phyloP scores from a whole-genome alignment of 2,888 invertebrate genomes.

The Idaea dimidiata region DNA sequence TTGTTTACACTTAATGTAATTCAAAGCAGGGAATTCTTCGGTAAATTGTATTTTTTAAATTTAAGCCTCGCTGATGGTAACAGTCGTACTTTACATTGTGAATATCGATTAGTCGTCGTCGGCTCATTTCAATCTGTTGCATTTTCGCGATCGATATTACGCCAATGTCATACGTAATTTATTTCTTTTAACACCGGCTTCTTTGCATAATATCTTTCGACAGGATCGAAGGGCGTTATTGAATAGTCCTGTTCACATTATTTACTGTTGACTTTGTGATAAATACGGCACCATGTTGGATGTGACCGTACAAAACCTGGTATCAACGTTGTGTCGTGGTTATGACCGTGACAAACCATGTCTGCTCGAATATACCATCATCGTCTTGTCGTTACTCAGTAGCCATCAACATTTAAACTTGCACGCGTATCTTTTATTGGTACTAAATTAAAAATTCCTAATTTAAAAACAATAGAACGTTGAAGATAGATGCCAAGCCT shows the following conservation, averaged over 20 bases:
- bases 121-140: slow-evolving; percentile 59
- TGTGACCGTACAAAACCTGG: slow-evolving; percentile 22
- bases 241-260: not conserved
- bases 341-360: slow-evolving; percentile 31
- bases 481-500: not conserved
- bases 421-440: slow-evolving; percentile 11
- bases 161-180: slow-evolving; percentile 64
- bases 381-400: slow-evolving; percentile 10
- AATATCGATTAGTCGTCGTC: slow-evolving; percentile 58
- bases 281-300: slow-evolving; percentile 11
- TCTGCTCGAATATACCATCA: slow-evolving; percentile 21
- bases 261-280: not conserved
- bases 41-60: slow-evolving; percentile 78
- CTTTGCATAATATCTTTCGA: slow-evolving; percentile 27
- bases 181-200: slow-evolving; percentile 42
- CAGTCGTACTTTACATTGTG: slow-evolving; percentile 55
- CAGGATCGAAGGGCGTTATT: slow-evolving; percentile 14
- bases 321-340: slow-evolving; percentile 26
- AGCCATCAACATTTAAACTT: slow-evolving; percentile 9
- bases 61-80: slow-evolving; percentile 52
- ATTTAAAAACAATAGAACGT: not conserved
- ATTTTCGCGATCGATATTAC: slow-evolving; percentile 70
- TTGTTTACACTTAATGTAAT: slow-evolving; percentile 81
- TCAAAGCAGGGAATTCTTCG: slow-evolving; percentile 78
- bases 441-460: not conserved